phyloP scores from a whole-genome alignment of 2,113 vertebrate genomes.

The Oophaga pumilio region DNA sequence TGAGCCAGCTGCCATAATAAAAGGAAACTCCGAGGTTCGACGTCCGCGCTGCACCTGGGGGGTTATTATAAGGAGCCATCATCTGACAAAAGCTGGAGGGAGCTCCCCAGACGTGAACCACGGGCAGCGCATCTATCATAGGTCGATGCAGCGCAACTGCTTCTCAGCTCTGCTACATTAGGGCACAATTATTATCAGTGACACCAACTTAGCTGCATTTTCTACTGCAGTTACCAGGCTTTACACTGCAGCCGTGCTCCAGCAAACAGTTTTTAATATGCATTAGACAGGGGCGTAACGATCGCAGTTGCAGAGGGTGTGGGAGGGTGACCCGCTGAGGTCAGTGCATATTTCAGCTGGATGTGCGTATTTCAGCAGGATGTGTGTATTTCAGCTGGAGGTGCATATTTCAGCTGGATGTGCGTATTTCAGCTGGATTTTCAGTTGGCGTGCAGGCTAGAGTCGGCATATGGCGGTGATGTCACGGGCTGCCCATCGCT shows the following conservation, averaged over 20 bases:
- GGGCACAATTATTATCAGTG: background rate
- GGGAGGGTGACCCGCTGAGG: no score
- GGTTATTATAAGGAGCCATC: background rate
- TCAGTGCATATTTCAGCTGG: no score
- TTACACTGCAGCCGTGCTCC: background rate
- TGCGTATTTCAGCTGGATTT: no score
- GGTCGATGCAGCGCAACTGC: background rate
- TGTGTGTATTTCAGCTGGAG: no score
- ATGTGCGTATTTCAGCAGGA: no score
- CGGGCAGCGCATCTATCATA: background rate
- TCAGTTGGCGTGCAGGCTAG: no score
- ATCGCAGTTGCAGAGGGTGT: no score
- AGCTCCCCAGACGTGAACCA: background rate
- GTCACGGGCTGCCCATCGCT: no score
- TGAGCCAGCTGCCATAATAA: slow-evolving; percentile 24
- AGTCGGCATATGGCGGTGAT: no score
- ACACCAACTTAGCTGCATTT: background rate
- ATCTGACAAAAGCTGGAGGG: slow-evolving; percentile 18
- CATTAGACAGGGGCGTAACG: no score
- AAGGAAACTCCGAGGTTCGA: background rate
- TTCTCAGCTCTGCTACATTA: background rate
- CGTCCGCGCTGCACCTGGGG: slow-evolving; percentile 4
- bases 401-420: no score
- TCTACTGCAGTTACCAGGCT: background rate
- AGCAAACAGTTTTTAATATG: no score